Evolutionary conservation across 2,113 vertebrate genomes (phyloP).

Genomic region (Gadus chalcogrammus): DNA sequence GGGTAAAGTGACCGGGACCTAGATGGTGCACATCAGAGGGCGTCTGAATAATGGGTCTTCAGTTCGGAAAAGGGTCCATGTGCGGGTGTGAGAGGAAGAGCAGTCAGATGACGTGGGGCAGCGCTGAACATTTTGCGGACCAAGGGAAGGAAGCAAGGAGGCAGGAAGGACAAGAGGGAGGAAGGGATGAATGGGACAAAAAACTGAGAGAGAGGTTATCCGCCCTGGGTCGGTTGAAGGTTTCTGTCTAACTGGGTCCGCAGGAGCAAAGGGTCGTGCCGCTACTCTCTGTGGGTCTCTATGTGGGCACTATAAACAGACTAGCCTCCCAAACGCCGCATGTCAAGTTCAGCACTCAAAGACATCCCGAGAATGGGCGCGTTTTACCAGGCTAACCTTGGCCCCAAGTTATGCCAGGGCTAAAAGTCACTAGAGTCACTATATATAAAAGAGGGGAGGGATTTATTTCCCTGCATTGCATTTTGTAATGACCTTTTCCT

Average conservation of each 20-base stretch:
- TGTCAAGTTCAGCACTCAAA: slow-evolving; percentile 37
- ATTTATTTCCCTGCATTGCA: neutral
- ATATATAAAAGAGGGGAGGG: no score
- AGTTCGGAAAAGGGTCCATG: no score
- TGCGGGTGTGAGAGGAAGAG: neutral
- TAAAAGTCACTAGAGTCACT: neutral
- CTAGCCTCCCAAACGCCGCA: slow-evolving; percentile 27
- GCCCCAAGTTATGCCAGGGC: neutral
- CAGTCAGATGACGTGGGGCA: neutral
- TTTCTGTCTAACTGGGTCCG: slow-evolving; percentile 41
- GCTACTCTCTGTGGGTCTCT: slow-evolving; percentile 22
- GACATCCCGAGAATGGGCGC: neutral
- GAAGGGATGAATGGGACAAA: neutral
- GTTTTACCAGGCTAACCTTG: neutral
- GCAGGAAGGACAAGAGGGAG: slow-evolving; percentile 1
- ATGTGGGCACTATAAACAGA: slow-evolving; percentile 45
- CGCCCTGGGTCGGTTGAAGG: slow-evolving; percentile 20
- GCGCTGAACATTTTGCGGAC: neutral
- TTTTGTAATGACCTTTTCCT: neutral
- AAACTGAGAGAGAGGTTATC: slow-evolving; percentile 2
- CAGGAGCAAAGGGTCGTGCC: slow-evolving; percentile 28
- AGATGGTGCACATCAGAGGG: no score
- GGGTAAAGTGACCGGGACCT: neutral
- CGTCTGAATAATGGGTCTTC: no score
- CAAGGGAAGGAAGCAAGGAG: no score